These are phyloP conservation scores for Danio tinwini DNA, from an alignment of 2,797 vertebrate species.

Conservation along the genomic window DNA sequence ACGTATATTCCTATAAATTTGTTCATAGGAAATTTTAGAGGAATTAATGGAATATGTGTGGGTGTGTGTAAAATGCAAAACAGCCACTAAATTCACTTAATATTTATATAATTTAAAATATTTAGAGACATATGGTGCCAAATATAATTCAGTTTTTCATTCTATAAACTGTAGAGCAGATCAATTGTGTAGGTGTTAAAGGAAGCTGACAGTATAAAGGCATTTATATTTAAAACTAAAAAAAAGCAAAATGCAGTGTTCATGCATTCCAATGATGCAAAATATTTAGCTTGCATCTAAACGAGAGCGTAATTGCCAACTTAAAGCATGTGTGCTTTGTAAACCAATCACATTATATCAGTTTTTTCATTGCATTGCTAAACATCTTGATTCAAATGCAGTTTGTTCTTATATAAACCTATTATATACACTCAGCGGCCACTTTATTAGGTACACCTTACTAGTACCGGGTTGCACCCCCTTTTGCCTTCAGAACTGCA, in stretches of 20 bases:
- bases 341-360: not conserved
- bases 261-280: not conserved
- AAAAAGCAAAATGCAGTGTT: too few relatives aligned
- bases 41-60: not conserved
- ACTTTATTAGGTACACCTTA: too few relatives aligned
- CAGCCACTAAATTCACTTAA: not conserved
- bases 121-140: not conserved
- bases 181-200: not conserved
- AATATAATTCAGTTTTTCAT: too few relatives aligned
- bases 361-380: not conserved
- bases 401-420: too few relatives aligned
- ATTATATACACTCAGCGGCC: too few relatives aligned
- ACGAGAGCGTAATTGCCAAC: not conserved
- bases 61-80: not conserved
- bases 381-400: not conserved
- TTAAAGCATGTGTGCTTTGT: not conserved
- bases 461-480: too few relatives aligned
- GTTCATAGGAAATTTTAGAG: not conserved
- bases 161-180: too few relatives aligned
- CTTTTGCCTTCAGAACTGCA: too few relatives aligned
- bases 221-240: not conserved
- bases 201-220: not conserved
- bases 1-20: slow-evolving; percentile 39
- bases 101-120: not conserved
- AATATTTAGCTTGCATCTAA: not conserved